Conservation (phyloP, 1,140 invertebrate genomes). For the Sycophaga agraensis region DNA sequence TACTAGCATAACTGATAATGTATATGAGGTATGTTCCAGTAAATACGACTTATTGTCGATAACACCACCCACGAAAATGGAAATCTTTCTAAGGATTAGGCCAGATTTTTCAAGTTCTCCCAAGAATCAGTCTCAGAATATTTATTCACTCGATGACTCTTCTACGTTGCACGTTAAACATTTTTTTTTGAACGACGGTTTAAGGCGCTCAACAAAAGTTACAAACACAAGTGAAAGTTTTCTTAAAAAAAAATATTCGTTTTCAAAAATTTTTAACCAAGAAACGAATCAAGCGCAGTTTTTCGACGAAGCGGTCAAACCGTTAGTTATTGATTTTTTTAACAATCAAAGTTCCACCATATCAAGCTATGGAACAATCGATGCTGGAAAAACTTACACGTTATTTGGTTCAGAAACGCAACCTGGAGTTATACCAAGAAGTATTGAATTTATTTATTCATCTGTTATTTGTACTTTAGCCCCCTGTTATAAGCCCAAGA, state of each 20-base stretch:
- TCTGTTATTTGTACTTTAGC: constrained; percentile 44
- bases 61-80: constrained; percentile 21
- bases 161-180: constrained; percentile 41
- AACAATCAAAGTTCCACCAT: constrained; percentile 43
- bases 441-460: constrained; percentile 73
- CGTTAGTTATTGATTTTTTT: constrained; percentile 38
- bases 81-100: constrained; percentile 46
- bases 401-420: constrained; percentile 70
- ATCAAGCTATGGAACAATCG: constrained; percentile 46
- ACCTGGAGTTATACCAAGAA: constrained; percentile 75
- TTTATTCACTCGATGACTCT: constrained; percentile 38
- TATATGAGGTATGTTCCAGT: too few relatives aligned
- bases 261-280: constrained; percentile 42
- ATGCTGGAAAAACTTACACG: constrained; percentile 66
- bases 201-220: constrained; percentile 30
- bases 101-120: constrained; percentile 26
- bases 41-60: not conserved
- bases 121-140: constrained; percentile 32
- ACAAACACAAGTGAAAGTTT: constrained; percentile 32
- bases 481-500: constrained; percentile 54
- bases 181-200: constrained; percentile 26
- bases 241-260: constrained; percentile 34
- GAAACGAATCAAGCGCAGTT: constrained; percentile 36
- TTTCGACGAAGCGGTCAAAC: constrained; percentile 38
- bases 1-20: too few relatives aligned